phyloP scores from a whole-genome alignment of 53 echinoderm and acorn worm species.

The Holothuria scabra region DNA sequence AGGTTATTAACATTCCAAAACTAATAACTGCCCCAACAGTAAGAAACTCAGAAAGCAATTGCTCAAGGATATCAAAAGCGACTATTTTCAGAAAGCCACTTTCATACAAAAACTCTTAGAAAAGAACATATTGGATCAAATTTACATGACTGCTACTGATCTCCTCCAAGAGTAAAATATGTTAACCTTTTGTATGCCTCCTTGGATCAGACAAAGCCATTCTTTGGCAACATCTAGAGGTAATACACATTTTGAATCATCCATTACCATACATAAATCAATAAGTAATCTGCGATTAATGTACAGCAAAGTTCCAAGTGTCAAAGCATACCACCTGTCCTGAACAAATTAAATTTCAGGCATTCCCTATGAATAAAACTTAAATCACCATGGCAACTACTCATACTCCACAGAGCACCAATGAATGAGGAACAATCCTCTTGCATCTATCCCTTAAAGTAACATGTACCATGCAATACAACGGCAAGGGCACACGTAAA shows the following conservation, averaged over 20 bases:
- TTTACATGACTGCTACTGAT: no score
- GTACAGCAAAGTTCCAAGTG: slow-evolving; percentile 39
- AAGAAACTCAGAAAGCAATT: no score
- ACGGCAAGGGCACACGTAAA: no score
- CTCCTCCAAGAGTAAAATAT: no score
- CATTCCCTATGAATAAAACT: slow-evolving; percentile 40
- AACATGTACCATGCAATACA: neutral
- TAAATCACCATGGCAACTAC: slow-evolving; percentile 43
- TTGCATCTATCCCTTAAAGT: neutral
- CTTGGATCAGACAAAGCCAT: no score
- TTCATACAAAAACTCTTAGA: no score
- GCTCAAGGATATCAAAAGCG: no score
- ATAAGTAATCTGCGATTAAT: slow-evolving; percentile 50
- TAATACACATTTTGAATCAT: slow-evolving; percentile 28
- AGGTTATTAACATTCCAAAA: no score
- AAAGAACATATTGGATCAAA: no score
- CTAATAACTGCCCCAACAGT: no score
- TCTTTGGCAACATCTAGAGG: slow-evolving; percentile 9
- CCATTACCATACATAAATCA: slow-evolving; percentile 48
- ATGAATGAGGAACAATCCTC: slow-evolving; percentile 21
- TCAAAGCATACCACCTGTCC: slow-evolving; percentile 44
- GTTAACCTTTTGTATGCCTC: no score
- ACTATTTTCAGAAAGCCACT: no score
- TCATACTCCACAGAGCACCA: slow-evolving; percentile 21
- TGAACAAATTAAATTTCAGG: slow-evolving; percentile 40